phyloP scores from a whole-genome alignment of 2,113 vertebrate species.

The Coreoperca whiteheadi region DNA sequence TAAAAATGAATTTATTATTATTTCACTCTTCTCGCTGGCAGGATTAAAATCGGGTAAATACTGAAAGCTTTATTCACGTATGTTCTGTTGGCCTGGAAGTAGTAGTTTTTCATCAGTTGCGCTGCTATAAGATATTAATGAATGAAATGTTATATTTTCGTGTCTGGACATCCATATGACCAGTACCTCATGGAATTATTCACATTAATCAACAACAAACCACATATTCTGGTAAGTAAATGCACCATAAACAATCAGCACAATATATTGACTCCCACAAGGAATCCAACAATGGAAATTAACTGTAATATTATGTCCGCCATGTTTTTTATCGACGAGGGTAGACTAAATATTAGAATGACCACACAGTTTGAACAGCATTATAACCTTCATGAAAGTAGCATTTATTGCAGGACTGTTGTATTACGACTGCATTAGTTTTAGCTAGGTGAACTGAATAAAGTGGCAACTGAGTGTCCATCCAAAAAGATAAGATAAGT shows the following conservation, averaged over 20 bases:
- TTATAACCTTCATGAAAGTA: not conserved
- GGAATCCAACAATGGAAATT: not conserved
- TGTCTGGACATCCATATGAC: not conserved
- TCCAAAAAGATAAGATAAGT: not conserved
- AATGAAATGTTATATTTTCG: not conserved
- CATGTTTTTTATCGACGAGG: too few species aligned
- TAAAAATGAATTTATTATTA: not conserved
- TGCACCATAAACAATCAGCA: not conserved
- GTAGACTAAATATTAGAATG: not conserved
- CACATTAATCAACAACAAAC: not conserved
- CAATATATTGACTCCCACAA: not conserved
- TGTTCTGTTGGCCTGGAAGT: not conserved
- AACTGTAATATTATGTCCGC: not conserved
- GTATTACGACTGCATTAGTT: not conserved
- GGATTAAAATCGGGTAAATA: not conserved
- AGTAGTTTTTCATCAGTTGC: not conserved
- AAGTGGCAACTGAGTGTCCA: not conserved
- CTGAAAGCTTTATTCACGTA: too few species aligned
- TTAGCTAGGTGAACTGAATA: too few species aligned
- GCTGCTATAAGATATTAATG: not conserved
- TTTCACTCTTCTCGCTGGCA: not conserved
- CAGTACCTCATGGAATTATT: not conserved
- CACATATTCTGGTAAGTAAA: not conserved
- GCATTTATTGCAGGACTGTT: not conserved
- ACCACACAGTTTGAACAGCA: not conserved